Conservation (phyloP, 2,888 invertebrate species). For the Silvanus unidentatus region DNA sequence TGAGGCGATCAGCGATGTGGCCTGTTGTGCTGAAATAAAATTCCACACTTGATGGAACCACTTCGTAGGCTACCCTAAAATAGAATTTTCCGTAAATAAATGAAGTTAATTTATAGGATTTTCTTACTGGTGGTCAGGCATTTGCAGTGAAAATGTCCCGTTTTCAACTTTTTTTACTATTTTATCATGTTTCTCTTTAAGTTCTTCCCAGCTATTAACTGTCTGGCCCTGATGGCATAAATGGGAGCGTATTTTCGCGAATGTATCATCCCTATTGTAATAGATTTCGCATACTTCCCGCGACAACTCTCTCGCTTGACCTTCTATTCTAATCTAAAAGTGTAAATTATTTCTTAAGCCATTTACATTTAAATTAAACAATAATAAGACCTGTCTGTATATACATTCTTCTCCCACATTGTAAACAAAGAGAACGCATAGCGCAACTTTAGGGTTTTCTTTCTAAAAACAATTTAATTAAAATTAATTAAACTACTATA, state of each 20-base stretch:
- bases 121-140: slow-evolving; percentile 50
- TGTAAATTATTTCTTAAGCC: not conserved
- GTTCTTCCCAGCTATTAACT: slow-evolving; percentile 45
- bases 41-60: slow-evolving; percentile 46
- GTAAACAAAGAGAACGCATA: slow-evolving; percentile 46
- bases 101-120: slow-evolving; percentile 7
- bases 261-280: slow-evolving; percentile 46
- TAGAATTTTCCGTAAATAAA: slow-evolving; percentile 3
- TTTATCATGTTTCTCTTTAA: slow-evolving; percentile 45
- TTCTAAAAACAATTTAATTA: slow-evolving; percentile 30
- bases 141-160: slow-evolving; percentile 36
- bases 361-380: no score
- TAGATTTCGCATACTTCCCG: slow-evolving; percentile 35
- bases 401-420: slow-evolving; percentile 24
- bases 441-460: slow-evolving; percentile 44
- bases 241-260: slow-evolving; percentile 43
- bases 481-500: not conserved
- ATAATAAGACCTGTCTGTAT: slow-evolving; percentile 30
- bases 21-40: slow-evolving; percentile 45
- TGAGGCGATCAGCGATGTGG: slow-evolving; percentile 46
- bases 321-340: slow-evolving; percentile 47
- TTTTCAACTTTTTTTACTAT: slow-evolving; percentile 33
- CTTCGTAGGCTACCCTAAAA: slow-evolving; percentile 48
- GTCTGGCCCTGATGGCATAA: slow-evolving; percentile 45
- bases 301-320: slow-evolving; percentile 38